Conservation (phyloP, 2,113 vertebrate genomes). For the Loxodonta africana region DNA sequence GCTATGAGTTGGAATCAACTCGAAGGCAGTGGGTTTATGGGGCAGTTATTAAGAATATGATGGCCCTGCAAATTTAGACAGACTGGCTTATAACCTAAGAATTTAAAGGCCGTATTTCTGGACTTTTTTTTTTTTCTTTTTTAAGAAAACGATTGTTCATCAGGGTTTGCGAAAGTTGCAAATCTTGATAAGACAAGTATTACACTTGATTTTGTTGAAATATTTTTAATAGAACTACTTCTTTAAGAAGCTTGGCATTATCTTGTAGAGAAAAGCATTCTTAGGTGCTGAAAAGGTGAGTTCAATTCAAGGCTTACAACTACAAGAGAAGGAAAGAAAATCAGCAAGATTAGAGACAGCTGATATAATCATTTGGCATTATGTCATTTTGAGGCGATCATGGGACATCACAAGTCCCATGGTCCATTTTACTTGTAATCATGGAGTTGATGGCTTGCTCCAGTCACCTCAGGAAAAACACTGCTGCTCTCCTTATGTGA, state of each 20-base stretch:
- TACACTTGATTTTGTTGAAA: background rate
- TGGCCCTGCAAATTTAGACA: background rate
- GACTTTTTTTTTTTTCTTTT: background rate
- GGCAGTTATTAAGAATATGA: background rate
- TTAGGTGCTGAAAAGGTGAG: background rate
- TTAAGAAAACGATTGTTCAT: background rate
- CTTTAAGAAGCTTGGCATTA: background rate
- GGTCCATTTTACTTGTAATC: background rate
- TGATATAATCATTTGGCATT: background rate
- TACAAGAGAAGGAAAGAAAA: background rate
- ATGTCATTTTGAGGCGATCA: background rate
- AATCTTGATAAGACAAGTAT: background rate
- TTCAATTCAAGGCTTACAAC: background rate
- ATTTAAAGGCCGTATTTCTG: background rate
- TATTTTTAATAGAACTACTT: background rate
- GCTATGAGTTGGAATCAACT: too few relatives aligned
- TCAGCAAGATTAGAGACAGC: background rate
- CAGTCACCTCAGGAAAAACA: background rate
- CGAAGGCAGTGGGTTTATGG: background rate
- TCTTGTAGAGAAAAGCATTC: background rate
- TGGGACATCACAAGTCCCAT: background rate
- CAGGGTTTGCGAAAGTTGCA: conserved; percentile 11
- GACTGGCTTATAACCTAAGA: background rate
- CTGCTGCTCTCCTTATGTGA: background rate
- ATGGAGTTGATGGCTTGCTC: background rate